Base-by-base conservation (phyloP, 92 coral and sea anemone genomes). In the Parazoanthus darwini region DNA sequence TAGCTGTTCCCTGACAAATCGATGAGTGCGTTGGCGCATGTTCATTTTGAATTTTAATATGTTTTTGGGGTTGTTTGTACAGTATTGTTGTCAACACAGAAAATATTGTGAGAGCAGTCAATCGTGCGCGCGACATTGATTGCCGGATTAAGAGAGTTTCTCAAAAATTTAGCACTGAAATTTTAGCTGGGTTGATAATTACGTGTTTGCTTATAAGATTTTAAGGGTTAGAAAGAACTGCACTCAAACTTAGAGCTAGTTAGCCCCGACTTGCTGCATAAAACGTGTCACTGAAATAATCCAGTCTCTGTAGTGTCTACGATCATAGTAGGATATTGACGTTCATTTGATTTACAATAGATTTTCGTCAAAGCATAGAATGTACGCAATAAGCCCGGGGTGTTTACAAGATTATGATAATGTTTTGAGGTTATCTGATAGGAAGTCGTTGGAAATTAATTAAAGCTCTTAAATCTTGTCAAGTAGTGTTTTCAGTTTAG, bases 381-480 rank as follows among this genome's bases (percentile, higher is more conserved):
- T 48, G 51, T 48, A 54, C 59, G 59, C 20, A 76, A 37, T 38
- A 76, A 76, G 25, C 46, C 46, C 11, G 26, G 51, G 46, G n/a
- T 76, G 77, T 76, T 76, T 23, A 38, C 46, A 16, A 18, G 46
- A 35, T 74, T 74, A 74, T 74, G n/a, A 39, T 22, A 9, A 37
- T 36, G 20, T 25, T 26, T 79, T 79, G 16, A 11, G 8, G n/a
- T 50, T 51, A 29, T 33, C 33, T 58, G 68, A 35, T 48, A 48
- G 83, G 83, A 79, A 51, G 38, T 79, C 43, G 70, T 51, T 79
- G 83, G 68, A 54, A 33, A 51, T 79, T 79, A 79, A 51, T 48
- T 56, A 79, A 54, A 79, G 39, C 83, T 79, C 67, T 25, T 50
- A 35, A 46, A 33, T n/a, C 22, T 54, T 33, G 59, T 42, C 35